These are phyloP conservation scores for Tipula helvola DNA, from an alignment of 2,888 invertebrate species.

Conservation along the genomic window DNA sequence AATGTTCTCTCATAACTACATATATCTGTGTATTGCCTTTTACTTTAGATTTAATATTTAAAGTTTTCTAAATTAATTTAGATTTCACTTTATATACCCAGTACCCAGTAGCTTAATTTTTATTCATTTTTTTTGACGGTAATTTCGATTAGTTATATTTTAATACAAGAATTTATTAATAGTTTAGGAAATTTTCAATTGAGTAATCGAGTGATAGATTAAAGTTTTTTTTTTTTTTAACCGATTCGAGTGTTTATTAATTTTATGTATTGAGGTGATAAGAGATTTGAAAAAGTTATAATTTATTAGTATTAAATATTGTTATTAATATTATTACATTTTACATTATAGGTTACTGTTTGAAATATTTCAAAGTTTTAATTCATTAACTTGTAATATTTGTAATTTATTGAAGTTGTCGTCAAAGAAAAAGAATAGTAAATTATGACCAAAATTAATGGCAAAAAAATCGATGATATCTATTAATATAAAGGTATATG, in stretches of 20 bases:
- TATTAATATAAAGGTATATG: no score
- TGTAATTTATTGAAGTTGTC: no score
- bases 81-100: not conserved
- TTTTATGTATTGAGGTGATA: not conserved
- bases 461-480: no score
- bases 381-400: no score
- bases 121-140: not conserved
- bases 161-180: not conserved
- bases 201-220: not conserved
- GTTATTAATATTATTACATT: not conserved
- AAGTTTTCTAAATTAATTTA: not conserved
- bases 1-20: not conserved
- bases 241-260: not conserved
- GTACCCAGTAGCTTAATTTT: not conserved
- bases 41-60: not conserved
- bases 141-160: not conserved
- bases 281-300: not conserved
- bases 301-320: not conserved
- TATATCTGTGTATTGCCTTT: not conserved
- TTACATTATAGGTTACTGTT: not conserved
- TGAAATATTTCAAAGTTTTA: not conserved
- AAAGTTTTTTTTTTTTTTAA: not conserved
- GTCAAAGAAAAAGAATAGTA: no score
- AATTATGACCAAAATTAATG: no score
- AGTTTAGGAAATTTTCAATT: not conserved